These are phyloP conservation scores for Leptodactylus fallax DNA, from an alignment of 2,797 vertebrate genomes.

Conservation along the genomic window DNA sequence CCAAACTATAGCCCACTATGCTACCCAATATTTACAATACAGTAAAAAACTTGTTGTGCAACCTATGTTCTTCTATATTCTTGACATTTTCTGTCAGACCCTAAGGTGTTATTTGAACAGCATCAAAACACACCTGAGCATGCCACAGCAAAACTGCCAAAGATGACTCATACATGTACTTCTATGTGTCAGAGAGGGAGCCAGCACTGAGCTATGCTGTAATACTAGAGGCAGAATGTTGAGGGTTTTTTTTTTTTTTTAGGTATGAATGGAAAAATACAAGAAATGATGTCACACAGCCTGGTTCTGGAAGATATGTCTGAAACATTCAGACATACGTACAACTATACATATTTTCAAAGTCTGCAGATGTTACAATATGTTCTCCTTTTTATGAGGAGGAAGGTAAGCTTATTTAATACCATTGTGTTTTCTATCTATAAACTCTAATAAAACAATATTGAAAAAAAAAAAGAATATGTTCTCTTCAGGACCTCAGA, in stretches of 20 bases:
- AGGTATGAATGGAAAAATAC: background rate
- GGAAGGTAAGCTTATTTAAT: too few species aligned
- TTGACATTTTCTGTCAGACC: background rate
- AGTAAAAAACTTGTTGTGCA: background rate
- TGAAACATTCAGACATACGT: background rate
- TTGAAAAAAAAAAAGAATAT: background rate
- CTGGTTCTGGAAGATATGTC: background rate
- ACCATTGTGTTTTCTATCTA: too few species aligned
- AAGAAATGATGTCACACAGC: background rate
- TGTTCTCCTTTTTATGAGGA: background rate
- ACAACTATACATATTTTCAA: background rate
- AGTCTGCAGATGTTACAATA: background rate
- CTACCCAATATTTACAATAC: too few species aligned
- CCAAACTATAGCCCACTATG: too few species aligned
- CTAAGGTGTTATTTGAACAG: background rate
- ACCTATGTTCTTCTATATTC: background rate
- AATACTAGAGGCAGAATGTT: background rate
- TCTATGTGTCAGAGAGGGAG: background rate
- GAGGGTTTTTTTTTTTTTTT: background rate
- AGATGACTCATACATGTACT: constrained; percentile 11
- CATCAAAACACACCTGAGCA: background rate
- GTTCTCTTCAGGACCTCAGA: background rate
- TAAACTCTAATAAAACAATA: too few species aligned
- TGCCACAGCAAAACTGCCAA: background rate
- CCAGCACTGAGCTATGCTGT: background rate